A percentile compares a stretch with the other conserved stretches of the same genome.
phyloP scores from a whole-genome alignment of 2,888 invertebrate genomes.

The Lathronympha strigana region DNA sequence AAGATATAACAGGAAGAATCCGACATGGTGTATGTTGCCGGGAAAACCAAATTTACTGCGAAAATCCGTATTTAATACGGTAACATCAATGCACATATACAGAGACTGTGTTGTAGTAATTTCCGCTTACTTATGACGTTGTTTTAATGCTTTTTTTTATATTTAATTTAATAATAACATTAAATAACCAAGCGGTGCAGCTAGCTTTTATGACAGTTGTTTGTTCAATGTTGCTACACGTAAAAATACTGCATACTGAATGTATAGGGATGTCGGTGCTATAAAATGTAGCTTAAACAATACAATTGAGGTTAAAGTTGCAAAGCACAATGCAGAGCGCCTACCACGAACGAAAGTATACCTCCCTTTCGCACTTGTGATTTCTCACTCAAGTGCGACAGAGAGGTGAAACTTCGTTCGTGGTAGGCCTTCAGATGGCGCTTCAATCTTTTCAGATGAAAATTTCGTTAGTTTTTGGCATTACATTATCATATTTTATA shows the following conservation, averaged over 20 bases:
- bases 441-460: too few relatives aligned
- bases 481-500: too few relatives aligned
- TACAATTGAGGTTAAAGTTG: too few relatives aligned
- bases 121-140: neutral
- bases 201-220: conserved; percentile 2
- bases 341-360: too few relatives aligned
- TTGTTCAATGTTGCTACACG: conserved; percentile 3
- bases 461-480: too few relatives aligned
- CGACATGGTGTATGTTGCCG: conserved; percentile 56
- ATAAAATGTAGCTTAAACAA: conserved; percentile 7
- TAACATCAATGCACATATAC: conserved; percentile 1
- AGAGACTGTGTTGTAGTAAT: neutral
- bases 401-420: too few relatives aligned
- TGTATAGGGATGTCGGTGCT: neutral
- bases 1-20: conserved; percentile 86
- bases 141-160: neutral
- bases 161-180: neutral
- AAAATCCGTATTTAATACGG: neutral
- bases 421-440: too few relatives aligned
- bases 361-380: too few relatives aligned
- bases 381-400: too few relatives aligned
- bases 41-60: conserved; percentile 51
- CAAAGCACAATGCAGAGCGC: too few relatives aligned
- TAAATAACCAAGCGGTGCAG: neutral
- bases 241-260: neutral